These are phyloP conservation scores for Nyctibius bracteatus DNA, from an alignment of 2,113 vertebrate species.

Conservation along the genomic window DNA sequence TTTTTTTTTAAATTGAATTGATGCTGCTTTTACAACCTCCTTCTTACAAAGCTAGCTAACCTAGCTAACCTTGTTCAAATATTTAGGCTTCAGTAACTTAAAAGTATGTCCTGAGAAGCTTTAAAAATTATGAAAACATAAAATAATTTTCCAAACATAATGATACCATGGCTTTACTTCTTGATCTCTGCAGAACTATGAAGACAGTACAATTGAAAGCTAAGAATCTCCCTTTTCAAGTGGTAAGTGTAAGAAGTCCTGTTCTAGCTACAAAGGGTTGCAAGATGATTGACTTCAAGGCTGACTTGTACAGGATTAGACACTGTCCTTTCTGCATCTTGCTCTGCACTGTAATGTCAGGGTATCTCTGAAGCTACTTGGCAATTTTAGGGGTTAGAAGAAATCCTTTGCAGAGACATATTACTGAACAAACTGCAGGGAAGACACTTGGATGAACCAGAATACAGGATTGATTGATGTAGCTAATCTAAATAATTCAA, in stretches of 20 bases:
- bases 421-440: neutral
- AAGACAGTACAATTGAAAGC: neutral
- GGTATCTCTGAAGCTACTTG: neutral
- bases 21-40: neutral
- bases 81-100: neutral
- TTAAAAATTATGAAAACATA: neutral
- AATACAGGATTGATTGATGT: neutral
- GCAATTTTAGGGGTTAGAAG: slow-evolving; percentile 5
- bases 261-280: slow-evolving; percentile 8
- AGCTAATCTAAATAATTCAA: slow-evolving; percentile 42
- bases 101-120: neutral
- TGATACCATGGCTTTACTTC: neutral
- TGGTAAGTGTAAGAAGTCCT: neutral
- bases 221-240: slow-evolving; percentile 28
- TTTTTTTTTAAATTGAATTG: neutral
- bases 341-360: slow-evolving; percentile 6
- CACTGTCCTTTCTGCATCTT: slow-evolving; percentile 17
- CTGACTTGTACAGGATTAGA: slow-evolving; percentile 24
- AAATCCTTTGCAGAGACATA: neutral
- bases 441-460: neutral
- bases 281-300: slow-evolving; percentile 40
- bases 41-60: neutral
- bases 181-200: neutral
- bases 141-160: neutral
- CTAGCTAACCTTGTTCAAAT: neutral